Evolutionary conservation across 2,888 invertebrate genomes (phyloP).

Genomic region (Heterodera filipjevi): DNA sequence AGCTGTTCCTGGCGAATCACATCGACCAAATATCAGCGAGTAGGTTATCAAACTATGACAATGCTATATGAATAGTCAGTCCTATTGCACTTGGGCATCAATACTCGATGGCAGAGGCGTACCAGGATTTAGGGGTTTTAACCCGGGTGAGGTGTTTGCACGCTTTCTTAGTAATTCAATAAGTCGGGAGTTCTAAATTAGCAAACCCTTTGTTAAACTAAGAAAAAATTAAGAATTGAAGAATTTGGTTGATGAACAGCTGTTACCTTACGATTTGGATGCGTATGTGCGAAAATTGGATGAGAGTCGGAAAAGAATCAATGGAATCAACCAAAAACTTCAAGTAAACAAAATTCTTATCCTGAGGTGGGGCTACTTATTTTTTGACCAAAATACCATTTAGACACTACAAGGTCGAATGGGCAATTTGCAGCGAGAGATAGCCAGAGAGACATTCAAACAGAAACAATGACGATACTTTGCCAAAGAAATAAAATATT

Average conservation of each 20-base stretch:
- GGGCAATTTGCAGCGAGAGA: constrained; percentile 50
- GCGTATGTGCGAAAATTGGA: constrained; percentile 52
- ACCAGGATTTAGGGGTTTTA: too few relatives aligned
- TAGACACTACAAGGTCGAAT: constrained; percentile 49
- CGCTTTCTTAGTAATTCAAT: too few relatives aligned
- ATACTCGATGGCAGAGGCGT: too few relatives aligned
- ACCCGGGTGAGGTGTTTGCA: too few relatives aligned
- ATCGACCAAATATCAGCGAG: constrained; percentile 46
- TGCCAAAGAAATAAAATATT: neutral
- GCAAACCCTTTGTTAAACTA: too few relatives aligned
- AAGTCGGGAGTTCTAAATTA: too few relatives aligned
- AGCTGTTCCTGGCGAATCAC: constrained; percentile 41
- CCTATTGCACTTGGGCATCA: neutral
- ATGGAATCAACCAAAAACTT: constrained; percentile 9
- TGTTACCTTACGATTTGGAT: constrained; percentile 50
- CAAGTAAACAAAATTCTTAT: constrained; percentile 14
- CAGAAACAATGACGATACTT: constrained; percentile 14
- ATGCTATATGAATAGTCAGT: neutral
- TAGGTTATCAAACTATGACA: too few relatives aligned
- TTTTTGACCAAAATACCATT: too few relatives aligned
- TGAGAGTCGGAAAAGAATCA: constrained; percentile 45
- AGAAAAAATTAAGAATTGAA: constrained; percentile 44
- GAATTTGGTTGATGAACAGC: constrained; percentile 48
- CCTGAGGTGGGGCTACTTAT: constrained; percentile 10
- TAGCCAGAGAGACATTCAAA: constrained; percentile 50